phyloP scores from a whole-genome alignment of 2,797 vertebrate genomes.

The Myiothlypis coronata region DNA sequence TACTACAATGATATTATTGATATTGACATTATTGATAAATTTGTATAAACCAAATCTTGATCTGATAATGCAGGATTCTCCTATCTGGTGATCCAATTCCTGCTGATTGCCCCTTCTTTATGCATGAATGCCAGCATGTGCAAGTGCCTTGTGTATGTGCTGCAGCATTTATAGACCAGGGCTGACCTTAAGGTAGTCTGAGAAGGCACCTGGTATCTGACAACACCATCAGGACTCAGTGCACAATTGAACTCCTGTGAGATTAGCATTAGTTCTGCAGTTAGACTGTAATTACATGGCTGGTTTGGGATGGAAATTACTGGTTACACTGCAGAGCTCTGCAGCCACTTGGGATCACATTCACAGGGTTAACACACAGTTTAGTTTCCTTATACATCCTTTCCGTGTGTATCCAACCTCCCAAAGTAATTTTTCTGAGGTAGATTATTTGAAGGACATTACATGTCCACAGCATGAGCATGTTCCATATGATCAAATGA shows the following conservation, averaged over 20 bases:
- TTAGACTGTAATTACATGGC: background rate
- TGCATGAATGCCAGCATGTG: rapidly evolving
- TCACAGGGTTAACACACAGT: background rate
- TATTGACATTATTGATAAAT: background rate
- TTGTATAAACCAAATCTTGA: background rate
- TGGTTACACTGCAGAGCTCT: background rate
- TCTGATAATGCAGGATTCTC: background rate
- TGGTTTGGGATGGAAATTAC: constrained; percentile 21
- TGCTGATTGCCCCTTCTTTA: background rate
- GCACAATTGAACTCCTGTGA: background rate
- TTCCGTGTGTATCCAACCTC: background rate
- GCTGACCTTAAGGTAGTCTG: background rate
- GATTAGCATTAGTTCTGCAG: background rate
- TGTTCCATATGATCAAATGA: background rate
- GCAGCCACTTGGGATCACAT: background rate
- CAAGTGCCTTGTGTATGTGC: rapidly evolving
- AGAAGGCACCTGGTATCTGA: background rate
- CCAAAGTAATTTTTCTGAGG: background rate
- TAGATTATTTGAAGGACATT: background rate
- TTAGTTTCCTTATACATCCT: background rate
- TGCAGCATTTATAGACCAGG: background rate
- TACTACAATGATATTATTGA: background rate
- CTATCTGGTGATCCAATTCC: background rate
- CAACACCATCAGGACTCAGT: background rate
- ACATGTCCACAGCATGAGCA: background rate